Evolutionary conservation across 2,797 vertebrate genomes (phyloP), one percentile per base, ranked within the genome.

Genomic region (Chromobotia macracanthus): DNA sequence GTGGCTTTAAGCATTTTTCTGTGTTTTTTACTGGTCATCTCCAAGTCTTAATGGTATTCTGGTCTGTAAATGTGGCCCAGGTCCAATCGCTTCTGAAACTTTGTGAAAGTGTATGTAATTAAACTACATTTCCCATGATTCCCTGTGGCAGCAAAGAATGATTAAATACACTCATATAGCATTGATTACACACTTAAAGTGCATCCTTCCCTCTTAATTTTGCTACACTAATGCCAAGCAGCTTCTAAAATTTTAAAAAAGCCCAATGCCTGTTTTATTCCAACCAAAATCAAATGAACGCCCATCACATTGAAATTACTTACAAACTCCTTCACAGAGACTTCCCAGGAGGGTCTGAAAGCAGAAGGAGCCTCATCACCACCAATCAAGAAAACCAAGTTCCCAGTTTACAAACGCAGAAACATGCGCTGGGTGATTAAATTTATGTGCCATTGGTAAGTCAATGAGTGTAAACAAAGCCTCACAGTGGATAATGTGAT

Each of bases 341-440:
- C 50, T 35, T 21, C 28, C 61, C 72, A n/a, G 72, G 60, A 75
- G 28, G 21, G 66, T 21, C 31, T 66, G 63, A 75, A 75, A 15
- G 60, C 13, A 53, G 73, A 31, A 55, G 15, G 13, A 65, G 48
- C 64, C 72, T 41, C 75, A 79, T 51, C 71, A 70, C 53, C 15
- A 53, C 74, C 70, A 71, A 70, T 56, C n/a, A 12, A 41, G 66
- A 80, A 74, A 82, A 53, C 19, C 41, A 23, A 80, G 77, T 84
- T 69, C 61, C 61, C 55, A 28, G 21, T 77, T 77, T 68, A 79
- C 76, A 53, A 81, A 63, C 44, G 50, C 7, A 65, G 63, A 71
- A 70, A 60, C 73, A 50, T 35, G 56, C n/a, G 44, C 41, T 8
- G 66, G 10, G 56, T 60, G 56, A 60, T 60, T 60, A 23, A 19